Base-by-base conservation (phyloP, 2,888 invertebrate genomes). In the Galerucella nymphaeae region DNA sequence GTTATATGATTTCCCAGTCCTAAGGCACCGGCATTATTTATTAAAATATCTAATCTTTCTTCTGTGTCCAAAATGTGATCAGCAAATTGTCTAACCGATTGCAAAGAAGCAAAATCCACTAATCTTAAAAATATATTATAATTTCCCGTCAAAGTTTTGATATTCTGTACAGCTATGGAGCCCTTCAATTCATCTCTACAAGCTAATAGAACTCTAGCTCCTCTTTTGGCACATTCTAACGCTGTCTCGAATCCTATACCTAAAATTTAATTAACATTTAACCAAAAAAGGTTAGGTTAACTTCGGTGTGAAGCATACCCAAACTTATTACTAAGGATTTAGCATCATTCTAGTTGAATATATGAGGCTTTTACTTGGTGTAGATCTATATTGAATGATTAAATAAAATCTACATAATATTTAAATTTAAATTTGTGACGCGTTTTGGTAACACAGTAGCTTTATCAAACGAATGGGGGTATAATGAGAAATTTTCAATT, bases 21-120 rank as follows among this genome's bases (percentile, higher is more conserved):
- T n/a, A 86, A 88, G 0, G 89, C 87, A 0, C 92, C 92, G 0
- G 92, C 92, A 79, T 92, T 92, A 82, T 92, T 91, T n/a, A 92
- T 87, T 50, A 93, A 84, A 13, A 92, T 89, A 77, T 93, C 90
- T 69, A 93, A 80, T 77, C 89, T 88, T 0, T 86, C 84, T 82
- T 90, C 90, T 0, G 84, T 82, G 45, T 85, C 83, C 70, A 88
- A 87, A 41, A 93, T 87, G 38, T 89, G 88, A 8, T 89, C 86
- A 0, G 91, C 92, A 83, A 93, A 93, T 16, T 86, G 84, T 65
- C 91, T 86, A 1, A 91, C 87, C 0, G 90, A 90, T 0, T 83
- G 76, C 14, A 91, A 83, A 0, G 89, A 90, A 2, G 88, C 85
- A 30, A 91, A 82, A 77, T 91, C 90, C 38, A 91, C 75, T 55